phyloP scores from a whole-genome alignment of 1,140 invertebrate genomes.

The Aethina tumida region DNA sequence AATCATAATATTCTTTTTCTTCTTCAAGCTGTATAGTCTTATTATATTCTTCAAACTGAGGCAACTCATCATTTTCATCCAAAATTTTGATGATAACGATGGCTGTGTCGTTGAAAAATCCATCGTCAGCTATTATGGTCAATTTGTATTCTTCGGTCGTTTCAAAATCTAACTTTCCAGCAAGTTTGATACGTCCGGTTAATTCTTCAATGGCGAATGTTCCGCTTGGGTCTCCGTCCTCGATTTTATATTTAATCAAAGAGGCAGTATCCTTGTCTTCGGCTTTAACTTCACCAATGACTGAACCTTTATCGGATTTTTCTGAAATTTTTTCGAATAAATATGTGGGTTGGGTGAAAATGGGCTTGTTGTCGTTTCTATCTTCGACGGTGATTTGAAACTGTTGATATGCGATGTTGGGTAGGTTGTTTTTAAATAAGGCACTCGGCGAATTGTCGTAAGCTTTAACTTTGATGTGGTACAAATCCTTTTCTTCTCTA shows the following conservation, averaged over 20 bases:
- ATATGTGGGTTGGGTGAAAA: slow-evolving; percentile 65
- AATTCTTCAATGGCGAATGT: slow-evolving; percentile 68
- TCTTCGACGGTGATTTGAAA: slow-evolving; percentile 84
- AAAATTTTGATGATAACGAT: slow-evolving; percentile 67
- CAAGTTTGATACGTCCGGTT: slow-evolving; percentile 71
- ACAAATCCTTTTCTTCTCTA: slow-evolving; percentile 66
- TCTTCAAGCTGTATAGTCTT: slow-evolving; percentile 56
- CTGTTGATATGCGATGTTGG: slow-evolving; percentile 55
- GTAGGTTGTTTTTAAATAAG: slow-evolving; percentile 60
- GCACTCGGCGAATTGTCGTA: slow-evolving; percentile 77
- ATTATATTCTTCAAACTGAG: slow-evolving; percentile 55
- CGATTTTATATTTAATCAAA: slow-evolving; percentile 68
- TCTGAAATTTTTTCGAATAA: slow-evolving; percentile 68
- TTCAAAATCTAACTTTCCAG: slow-evolving; percentile 74
- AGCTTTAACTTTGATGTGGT: slow-evolving; percentile 76
- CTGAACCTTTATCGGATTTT: slow-evolving; percentile 66
- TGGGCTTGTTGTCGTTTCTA: slow-evolving; percentile 81
- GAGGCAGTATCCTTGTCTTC: slow-evolving; percentile 72
- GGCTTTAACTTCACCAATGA: slow-evolving; percentile 74
- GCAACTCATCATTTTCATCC: slow-evolving; percentile 77
- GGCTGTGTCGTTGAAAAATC: slow-evolving; percentile 61
- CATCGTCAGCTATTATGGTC: slow-evolving; percentile 68
- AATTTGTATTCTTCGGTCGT: slow-evolving; percentile 67
- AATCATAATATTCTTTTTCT: slow-evolving; percentile 55
- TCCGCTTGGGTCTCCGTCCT: slow-evolving; percentile 63